Conservation (phyloP, 2,113 vertebrate genomes). For the Amphilophus citrinellus region DNA sequence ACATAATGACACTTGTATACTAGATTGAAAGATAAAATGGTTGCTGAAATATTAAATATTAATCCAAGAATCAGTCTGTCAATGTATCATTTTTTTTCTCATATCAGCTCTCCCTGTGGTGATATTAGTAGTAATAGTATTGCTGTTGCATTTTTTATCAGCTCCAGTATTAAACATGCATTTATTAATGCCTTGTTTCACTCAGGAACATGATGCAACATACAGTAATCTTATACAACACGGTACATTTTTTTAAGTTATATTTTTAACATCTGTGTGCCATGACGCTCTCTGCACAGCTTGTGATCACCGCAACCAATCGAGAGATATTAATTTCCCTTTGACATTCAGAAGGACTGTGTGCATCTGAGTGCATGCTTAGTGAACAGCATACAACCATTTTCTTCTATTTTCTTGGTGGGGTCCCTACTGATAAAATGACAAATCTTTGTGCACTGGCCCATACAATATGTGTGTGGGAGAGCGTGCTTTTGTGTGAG, state of each 20-base stretch:
- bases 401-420: constrained; percentile 29
- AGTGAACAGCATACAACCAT: constrained; percentile 22
- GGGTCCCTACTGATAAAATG: constrained; percentile 29
- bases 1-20: neutral
- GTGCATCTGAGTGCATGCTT: constrained; percentile 20
- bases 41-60: constrained; percentile 36
- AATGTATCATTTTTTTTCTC: neutral
- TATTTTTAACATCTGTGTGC: neutral
- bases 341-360: constrained; percentile 48
- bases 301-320: neutral
- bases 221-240: constrained; percentile 16
- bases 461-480: neutral
- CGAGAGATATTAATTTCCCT: constrained; percentile 39
- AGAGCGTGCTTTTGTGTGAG: neutral
- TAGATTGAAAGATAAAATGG: constrained; percentile 25
- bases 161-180: constrained; percentile 10
- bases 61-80: constrained; percentile 6
- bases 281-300: neutral
- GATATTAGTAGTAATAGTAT: constrained; percentile 34
- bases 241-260: neutral
- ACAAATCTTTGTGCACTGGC: constrained; percentile 3
- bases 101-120: constrained; percentile 25
- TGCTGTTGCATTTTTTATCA: constrained; percentile 34
- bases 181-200: constrained; percentile 43
- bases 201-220: constrained; percentile 40